Base-by-base conservation (phyloP, 2,113 vertebrate genomes). In the Struthidea cinerea region DNA sequence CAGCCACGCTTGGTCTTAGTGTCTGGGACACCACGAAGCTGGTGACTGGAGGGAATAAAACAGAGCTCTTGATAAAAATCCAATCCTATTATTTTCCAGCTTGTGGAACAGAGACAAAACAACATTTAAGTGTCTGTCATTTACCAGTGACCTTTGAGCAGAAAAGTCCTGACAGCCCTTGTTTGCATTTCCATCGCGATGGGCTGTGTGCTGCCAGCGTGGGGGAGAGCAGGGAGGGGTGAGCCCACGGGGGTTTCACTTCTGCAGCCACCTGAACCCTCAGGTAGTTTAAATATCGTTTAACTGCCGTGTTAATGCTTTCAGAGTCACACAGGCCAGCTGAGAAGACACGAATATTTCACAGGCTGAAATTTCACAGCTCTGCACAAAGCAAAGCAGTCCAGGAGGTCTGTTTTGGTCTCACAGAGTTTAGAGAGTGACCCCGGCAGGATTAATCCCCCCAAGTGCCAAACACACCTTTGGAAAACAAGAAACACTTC, bases 131-230 rank as follows among this genome's bases (percentile, higher is more conserved):
- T 74, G 70, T 24, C 65, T 87, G 75, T 88, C 89, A 94, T 94
- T 96, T 92, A 35, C n/a, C 67, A 83, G 37, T 79, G 83, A 92
- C 60, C 87, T 96, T 82, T 63, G 85, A 89, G 67, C 46, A 53
- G 46, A 67, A 19, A 61, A 60, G 49, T 82, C 84, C 53, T 71
- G 76, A 70, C 82, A 94, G 84, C 30, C 63, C 94, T 91, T 75
- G 84, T 63, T 90, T 92, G 77, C 6, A 16, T 86, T 69, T 83
- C 69, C 46, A 44, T 21, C 1, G 0, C 23, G 3, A 59, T 16
- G 83, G 55, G 75, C 70, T 64, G n/a, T 4, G 65, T 5, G 74
- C 91, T 52, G 76, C 73, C 55, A 57, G 70, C 0, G 3, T 21
- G 49, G 69, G 24, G 67, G 60, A 87, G 77, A 20, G 1, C 57